Evolutionary conservation across 2,888 invertebrate genomes (phyloP).

Genomic region (Crematogaster levior): DNA sequence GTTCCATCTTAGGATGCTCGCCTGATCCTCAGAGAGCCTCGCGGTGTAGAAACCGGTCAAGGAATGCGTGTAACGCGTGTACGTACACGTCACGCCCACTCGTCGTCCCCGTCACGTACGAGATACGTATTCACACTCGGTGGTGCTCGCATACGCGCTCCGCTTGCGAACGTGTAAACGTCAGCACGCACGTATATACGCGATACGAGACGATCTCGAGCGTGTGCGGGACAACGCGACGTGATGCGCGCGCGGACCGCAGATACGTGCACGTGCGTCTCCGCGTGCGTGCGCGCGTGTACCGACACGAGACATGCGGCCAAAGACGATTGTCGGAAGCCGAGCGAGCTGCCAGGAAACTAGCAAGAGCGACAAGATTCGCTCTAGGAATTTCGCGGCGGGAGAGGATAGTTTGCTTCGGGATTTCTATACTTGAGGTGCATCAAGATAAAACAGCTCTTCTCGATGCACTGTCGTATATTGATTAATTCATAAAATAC

Average conservation of each 20-base stretch:
- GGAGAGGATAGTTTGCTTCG: neutral
- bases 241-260: neutral
- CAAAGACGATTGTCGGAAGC: conserved; percentile 36
- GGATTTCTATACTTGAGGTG: neutral
- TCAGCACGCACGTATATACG: conserved; percentile 17
- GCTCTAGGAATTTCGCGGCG: conserved; percentile 3
- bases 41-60: conserved; percentile 84
- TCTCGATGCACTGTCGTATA: neutral
- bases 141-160: conserved; percentile 59
- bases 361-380: conserved; percentile 46
- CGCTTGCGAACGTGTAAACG: conserved; percentile 40
- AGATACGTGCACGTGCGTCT: conserved; percentile 19
- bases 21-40: conserved; percentile 83
- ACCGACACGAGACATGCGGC: conserved; percentile 16
- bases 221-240: neutral
- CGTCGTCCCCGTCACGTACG: conserved; percentile 79
- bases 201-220: neutral
- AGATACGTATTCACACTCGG: conserved; percentile 59
- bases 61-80: conserved; percentile 84
- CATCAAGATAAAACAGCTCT: neutral
- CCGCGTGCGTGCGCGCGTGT: neutral
- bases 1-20: conserved; percentile 74
- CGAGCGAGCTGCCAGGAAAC: conserved; percentile 42
- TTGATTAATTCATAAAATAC: conserved; percentile 17
- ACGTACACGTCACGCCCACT: conserved; percentile 84